A percentile compares a stretch with the other conserved stretches of the same genome.
Conservation (phyloP, 2,888 invertebrate genomes). For the Itoplectis maculator region DNA sequence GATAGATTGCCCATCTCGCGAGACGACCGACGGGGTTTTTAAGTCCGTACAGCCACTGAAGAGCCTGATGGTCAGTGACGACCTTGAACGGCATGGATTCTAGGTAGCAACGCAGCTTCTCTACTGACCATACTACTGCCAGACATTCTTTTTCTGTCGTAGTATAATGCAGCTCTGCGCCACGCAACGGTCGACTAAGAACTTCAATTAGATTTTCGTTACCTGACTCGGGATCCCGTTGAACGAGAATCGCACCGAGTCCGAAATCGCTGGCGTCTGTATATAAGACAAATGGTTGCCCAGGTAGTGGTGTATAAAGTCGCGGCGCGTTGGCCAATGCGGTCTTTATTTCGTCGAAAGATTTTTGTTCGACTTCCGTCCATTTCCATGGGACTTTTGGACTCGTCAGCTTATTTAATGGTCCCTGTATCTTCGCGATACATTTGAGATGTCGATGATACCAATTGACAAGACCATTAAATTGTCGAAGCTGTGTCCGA, state of each 20-base stretch:
- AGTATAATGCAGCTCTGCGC: constrained; percentile 46
- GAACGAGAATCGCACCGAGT: constrained; percentile 59
- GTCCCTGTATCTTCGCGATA: constrained; percentile 51
- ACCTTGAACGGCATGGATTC: neutral
- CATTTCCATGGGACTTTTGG: constrained; percentile 53
- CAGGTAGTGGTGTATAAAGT: constrained; percentile 35
- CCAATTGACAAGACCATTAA: constrained; percentile 56
- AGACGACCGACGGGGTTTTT: neutral
- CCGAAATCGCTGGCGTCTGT: constrained; percentile 65
- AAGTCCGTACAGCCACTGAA: neutral
- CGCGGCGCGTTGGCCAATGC: constrained; percentile 38
- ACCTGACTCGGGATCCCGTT: constrained; percentile 21
- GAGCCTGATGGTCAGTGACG: neutral
- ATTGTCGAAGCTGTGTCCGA: constrained; percentile 53
- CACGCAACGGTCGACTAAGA: constrained; percentile 48
- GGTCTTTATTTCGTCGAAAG: constrained; percentile 45
- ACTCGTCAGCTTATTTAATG: constrained; percentile 50
- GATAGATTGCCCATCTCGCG: neutral
- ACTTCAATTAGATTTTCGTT: constrained; percentile 50
- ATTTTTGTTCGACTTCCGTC: constrained; percentile 51
- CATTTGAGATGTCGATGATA: constrained; percentile 53
- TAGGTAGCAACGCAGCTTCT: neutral
- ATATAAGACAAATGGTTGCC: constrained; percentile 47
- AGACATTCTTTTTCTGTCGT: neutral
- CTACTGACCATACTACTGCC: neutral